A percentile compares a stretch with the other conserved stretches of the same genome.
These are phyloP conservation scores for Anniella stebbinsi DNA, from an alignment of 2,797 vertebrate species.

Conservation along the genomic window DNA sequence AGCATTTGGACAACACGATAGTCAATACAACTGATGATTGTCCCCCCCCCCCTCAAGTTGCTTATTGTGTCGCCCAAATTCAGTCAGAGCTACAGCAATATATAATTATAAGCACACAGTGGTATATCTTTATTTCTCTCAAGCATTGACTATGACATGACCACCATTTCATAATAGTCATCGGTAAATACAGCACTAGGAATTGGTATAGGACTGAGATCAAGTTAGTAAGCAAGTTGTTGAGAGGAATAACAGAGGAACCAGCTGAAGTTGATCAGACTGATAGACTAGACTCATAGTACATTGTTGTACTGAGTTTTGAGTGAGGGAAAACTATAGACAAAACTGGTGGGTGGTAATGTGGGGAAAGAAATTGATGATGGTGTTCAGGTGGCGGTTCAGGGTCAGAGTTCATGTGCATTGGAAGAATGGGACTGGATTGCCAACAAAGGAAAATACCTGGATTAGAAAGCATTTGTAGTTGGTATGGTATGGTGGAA, in stretches of 20 bases:
- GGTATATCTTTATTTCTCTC: background rate
- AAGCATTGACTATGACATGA: background rate
- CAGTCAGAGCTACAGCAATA: background rate
- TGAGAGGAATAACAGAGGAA: background rate
- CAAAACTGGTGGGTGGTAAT: background rate
- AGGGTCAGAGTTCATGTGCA: background rate
- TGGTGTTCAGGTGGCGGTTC: background rate
- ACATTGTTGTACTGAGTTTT: background rate
- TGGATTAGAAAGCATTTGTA: background rate
- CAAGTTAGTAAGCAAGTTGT: background rate
- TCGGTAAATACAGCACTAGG: background rate
- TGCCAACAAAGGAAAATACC: too few species aligned
- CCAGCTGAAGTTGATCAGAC: background rate
- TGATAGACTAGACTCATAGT: background rate
- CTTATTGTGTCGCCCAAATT: too few species aligned
- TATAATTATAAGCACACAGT: background rate
- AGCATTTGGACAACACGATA: too few species aligned
- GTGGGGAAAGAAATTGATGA: background rate
- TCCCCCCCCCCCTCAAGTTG: too few species aligned
- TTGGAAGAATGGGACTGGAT: background rate
- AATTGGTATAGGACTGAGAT: background rate
- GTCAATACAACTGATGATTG: too few species aligned
- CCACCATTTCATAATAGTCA: background rate
- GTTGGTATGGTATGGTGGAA: background rate
- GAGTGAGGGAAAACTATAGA: background rate